phyloP scores from a whole-genome alignment of 2,113 vertebrate genomes.

The Apeltes quadracus region DNA sequence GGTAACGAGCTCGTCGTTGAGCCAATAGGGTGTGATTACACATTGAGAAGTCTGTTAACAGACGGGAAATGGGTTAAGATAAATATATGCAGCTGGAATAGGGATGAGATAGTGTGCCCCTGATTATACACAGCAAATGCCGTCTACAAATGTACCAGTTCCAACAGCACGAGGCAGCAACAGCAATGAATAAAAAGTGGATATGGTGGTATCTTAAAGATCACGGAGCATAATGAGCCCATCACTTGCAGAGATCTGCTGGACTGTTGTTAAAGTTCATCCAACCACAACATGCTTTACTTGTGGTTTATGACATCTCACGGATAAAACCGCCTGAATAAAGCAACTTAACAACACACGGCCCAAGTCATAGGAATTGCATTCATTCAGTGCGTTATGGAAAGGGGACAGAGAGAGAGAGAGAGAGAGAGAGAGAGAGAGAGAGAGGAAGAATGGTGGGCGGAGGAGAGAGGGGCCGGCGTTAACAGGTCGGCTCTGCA shows the following conservation, averaged over 20 bases:
- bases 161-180: no score
- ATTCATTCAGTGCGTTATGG: constrained; percentile 62
- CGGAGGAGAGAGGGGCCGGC: constrained; percentile 63
- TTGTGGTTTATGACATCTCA: constrained; percentile 61
- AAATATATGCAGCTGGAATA: constrained; percentile 20
- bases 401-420: constrained; percentile 3
- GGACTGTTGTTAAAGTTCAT: constrained; percentile 31
- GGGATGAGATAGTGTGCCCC: background rate
- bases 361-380: constrained; percentile 62
- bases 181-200: constrained; percentile 15
- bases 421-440: constrained; percentile 1
- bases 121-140: constrained; percentile 40
- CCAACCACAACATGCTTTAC: constrained; percentile 61
- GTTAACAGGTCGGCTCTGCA: constrained; percentile 80
- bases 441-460: constrained; percentile 69
- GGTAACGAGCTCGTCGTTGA: constrained; percentile 27
- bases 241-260: constrained; percentile 16
- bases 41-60: background rate
- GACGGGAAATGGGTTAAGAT: background rate
- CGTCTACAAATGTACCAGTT: background rate
- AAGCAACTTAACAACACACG: constrained; percentile 60
- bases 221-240: constrained; percentile 35
- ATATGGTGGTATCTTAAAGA: background rate
- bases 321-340: constrained; percentile 58
- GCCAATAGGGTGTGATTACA: background rate